Base-by-base conservation (phyloP, 2,888 invertebrate genomes). In the Synergus gifuensis region DNA sequence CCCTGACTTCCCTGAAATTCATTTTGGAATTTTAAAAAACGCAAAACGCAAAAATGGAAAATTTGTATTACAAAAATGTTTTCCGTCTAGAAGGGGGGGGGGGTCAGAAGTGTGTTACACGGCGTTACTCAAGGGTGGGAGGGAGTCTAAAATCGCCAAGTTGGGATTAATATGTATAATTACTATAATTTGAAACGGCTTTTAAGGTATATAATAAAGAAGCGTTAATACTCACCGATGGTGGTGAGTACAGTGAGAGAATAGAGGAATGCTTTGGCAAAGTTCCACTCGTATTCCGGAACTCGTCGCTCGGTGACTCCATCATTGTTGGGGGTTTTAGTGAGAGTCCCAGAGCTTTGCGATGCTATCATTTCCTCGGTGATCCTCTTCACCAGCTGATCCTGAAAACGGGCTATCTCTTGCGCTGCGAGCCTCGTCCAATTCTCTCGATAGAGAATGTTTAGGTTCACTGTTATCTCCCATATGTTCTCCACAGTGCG, bases 171-270 rank as follows among this genome's bases (percentile, higher is more conserved):
- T 5, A 5, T 36, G 36, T 36, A 36, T 36, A 46, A 46, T 4
- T 4, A 12, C 46, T 46, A 4, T 7, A 18, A 58, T 58, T 58
- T 4, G 54, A 9, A 9, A 8, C 9, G 18, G 18, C 49, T 54
- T 73, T 73, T 12, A 73, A 49, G 4, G 36, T 28, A 73, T 40
- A 73, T 73, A 16, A 54, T 73, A 58, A 73, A 73, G 54, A n/a
- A 73, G 73, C 54, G 54, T 40, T 54, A 83, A 86, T 83, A 93
- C 96, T 95, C 92, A 97, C 97, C 97, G 91, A 97, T 97, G 82
- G 97, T 98, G 76, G 98, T 98, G 88, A 98, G 94, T 85, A 98
- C 98, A 58, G 98, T 98, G 86, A 98, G 94, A 36, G 98, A 98
- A 93, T 98, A 98, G 88, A 98, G 95, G 93, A 98, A 98, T 78